Base-by-base conservation (phyloP, 2,113 vertebrate genomes). In the Hiodon tergisus region DNA sequence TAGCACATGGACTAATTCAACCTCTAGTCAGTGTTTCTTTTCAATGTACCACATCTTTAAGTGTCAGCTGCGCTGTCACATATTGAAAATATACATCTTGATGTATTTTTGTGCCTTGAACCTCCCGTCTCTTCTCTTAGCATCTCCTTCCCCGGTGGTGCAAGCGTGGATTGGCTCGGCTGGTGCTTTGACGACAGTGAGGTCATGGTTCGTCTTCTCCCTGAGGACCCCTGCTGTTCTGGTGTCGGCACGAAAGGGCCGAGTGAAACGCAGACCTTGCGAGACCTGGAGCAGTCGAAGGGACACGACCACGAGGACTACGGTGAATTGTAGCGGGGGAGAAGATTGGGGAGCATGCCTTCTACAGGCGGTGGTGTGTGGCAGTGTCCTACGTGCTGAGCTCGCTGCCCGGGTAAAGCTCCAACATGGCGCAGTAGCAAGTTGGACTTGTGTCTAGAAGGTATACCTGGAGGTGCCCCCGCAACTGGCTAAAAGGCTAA, bases 141-240 rank as follows among this genome's bases (percentile, higher is more conserved):
- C 69, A 52, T 76, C 10, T 3, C 54, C 11, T 78, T 81, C 53
- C 2, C 11, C 0, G 81, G 86, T 1, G 87, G 88, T 8, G 81
- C 77, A 9, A 90, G 86, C 10, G 89, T 90, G 76, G 89, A 92
- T 81, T 91, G 89, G 89, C 14, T 81, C 0, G 89, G 88, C 63
- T 92, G 90, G 89, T 89, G 86, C 77, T 83, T 91, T 9, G 88
- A 90, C 48, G 87, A 89, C 4, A 79, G 86, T 2, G 88, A 90
- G 13, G 81, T 89, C 16, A 76, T 87, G 78, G 80, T 82, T 73
- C 70, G 77, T 54, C 17, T 88, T 68, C 58, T 16, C 0, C 85
- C 85, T 5, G 54, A 76, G 1, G 60, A 67, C n/a, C 31, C 31
- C 31, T 31, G 61, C 52, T 16, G 57, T 13, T 6, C 80, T 80